Percentiles rank a stretch among this genome's conserved stretches.
phyloP scores from a whole-genome alignment of 2,888 invertebrate species.

The Ennomos quercinarius region DNA sequence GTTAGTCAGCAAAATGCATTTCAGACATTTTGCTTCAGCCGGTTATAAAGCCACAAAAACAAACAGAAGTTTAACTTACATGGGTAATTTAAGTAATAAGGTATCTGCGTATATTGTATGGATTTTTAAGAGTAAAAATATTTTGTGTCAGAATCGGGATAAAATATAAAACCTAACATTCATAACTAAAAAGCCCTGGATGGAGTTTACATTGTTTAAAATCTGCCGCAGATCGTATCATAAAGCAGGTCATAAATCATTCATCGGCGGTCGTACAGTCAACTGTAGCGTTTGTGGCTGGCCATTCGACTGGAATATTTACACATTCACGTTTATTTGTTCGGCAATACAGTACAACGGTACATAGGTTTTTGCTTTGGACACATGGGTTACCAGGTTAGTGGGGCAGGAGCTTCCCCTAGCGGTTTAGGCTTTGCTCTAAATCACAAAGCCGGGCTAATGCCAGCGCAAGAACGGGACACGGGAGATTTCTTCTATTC shows the following conservation, averaged over 20 bases:
- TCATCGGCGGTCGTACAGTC: conserved; percentile 48
- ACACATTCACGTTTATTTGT: conserved; percentile 69
- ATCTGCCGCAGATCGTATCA: conserved; percentile 43
- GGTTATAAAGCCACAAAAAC: background rate
- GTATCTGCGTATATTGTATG: no score
- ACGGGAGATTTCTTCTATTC: conserved; percentile 50
- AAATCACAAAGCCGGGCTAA: conserved; percentile 60
- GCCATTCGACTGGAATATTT: conserved; percentile 56
- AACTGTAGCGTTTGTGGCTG: conserved; percentile 49
- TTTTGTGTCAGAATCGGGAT: no score
- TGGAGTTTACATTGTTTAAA: conserved; percentile 23
- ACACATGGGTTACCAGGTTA: conserved; percentile 73
- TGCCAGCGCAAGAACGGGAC: conserved; percentile 42
- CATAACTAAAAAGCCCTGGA: background rate
- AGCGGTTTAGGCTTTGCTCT: conserved; percentile 50
- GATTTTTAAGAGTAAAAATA: no score
- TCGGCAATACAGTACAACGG: conserved; percentile 49
- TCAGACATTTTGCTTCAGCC: background rate
- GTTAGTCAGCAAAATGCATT: background rate
- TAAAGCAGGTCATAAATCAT: conserved; percentile 53
- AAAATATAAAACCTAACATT: no score
- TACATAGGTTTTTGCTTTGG: conserved; percentile 62
- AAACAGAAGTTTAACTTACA: background rate
- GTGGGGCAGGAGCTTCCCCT: conserved; percentile 64
- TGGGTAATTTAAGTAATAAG: no score